Evolutionary conservation across 2,113 vertebrate species (phyloP), one percentile per base, ranked within the genome.

Genomic region (Pelvicachromis taeniatus): DNA sequence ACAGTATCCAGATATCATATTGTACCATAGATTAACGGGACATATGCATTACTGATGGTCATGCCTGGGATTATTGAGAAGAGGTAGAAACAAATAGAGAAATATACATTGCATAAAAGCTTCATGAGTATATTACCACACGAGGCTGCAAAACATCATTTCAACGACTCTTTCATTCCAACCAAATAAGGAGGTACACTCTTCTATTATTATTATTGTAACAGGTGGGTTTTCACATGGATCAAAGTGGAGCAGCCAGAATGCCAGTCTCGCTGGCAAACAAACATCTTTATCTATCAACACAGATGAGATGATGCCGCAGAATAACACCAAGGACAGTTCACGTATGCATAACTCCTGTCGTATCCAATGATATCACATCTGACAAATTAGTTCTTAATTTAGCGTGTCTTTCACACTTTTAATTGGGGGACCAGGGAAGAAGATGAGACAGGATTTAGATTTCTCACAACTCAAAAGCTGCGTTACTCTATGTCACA

Each of bases 171-270:
- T 84, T 54, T n/a, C 59, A 26, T 45, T 3, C 23, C 21, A 16
- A n/a, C 1, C n/a, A 77, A 73, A 82, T 82, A 52, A 75, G 81
- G 16, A 42, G 7, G 1, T 29, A 38, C 48, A 50, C 31, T 26
- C 33, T 50, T 85, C 85, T 91, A 45, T 84, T 85, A 84, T 82
- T 75, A 86, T 84, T 85, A 84, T 82, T 75, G 84, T 33, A 83
- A 85, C 87, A 88, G 84, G 82, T 85, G 90, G 53, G 14, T 77
- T 82, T 33, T 85, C 14, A 65, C 35, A 52, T 29, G 53, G 48
- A 59, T 52, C 16, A 61, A 81, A 81, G 19, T 48, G n/a, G 77
- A 81, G 12, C 2, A 26, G 38, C 9, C 2, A 3, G 26, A 68
- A 53, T 2, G 16, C 31, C 1, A 17, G 23, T 38, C 8, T 63